Evolutionary conservation across 2,888 invertebrate species (phyloP), one percentile per base, ranked within the genome.

Genomic region (Nemapogon koenigi): DNA sequence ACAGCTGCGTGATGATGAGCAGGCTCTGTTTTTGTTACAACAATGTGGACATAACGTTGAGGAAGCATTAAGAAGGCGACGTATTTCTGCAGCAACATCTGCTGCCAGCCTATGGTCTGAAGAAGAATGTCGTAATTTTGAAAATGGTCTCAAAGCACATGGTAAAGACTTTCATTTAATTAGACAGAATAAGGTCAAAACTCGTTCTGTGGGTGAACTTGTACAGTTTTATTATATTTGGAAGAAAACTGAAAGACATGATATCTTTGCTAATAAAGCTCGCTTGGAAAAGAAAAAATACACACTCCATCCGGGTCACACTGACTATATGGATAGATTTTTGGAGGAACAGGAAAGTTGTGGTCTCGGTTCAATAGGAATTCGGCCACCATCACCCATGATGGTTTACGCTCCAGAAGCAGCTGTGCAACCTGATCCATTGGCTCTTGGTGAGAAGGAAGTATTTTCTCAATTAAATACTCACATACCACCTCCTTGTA

Each of bases 171-270:
- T 99, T 64, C 91, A 94, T 62, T 81, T 90, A 46, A 97, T 98
- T 57, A 91, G 94, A 54, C 91, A 93, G 59, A 89, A 94, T 58
- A 96, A 95, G 83, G 96, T 97, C 32, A 83, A 92, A 51, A 96
- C 97, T 40, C 83, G 97, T 49, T 93, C 95, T 6, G 96, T 98
- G 29, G 94, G 97, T 19, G 98, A 99, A 69, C 79, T 99, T 43
- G 96, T 98, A 10, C 95, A 97, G 61, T 99, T 98, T 76, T 92
- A 92, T 67, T 92, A 92, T 54, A 83, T 97, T 39, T 99, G 99
- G 99, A 99, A 99, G 72, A 98, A 98, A 71, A 97, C 97, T 16
- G 97, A 97, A 59, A 83, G 98, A 13, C 96, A 97, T 66, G 98
- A 98, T 70, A 89, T 88, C 52, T 89, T 88, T 61, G 94, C 94